Conservation (phyloP, 1,140 invertebrate species). For the Wasmannia auropunctata region DNA sequence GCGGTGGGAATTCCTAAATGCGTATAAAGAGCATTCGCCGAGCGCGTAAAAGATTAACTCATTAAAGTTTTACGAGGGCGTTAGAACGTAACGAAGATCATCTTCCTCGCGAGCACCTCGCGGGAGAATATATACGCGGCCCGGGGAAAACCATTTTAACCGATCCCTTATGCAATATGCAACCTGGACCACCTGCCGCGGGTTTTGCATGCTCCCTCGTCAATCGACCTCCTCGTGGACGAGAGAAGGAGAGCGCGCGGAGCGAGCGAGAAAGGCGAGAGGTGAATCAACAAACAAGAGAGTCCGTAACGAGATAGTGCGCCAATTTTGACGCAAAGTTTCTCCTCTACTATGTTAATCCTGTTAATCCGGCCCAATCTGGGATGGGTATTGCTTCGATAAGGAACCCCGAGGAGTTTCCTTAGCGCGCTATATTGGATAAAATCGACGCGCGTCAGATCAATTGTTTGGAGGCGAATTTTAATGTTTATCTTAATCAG, state of each 20-base stretch:
- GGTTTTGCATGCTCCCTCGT: constrained; percentile 30
- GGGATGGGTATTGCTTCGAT: constrained; percentile 53
- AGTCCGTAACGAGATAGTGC: constrained; percentile 67
- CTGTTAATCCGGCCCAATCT: constrained; percentile 56
- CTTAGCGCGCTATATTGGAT: constrained; percentile 32
- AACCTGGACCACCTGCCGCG: constrained; percentile 36
- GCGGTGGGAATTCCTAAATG: constrained; percentile 11
- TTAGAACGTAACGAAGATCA: constrained; percentile 47
- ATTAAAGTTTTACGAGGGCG: constrained; percentile 61
- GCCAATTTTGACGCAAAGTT: constrained; percentile 70
- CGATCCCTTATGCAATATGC: constrained; percentile 62
- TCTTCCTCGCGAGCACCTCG: constrained; percentile 52
- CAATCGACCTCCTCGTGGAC: constrained; percentile 56
- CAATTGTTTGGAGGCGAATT: constrained; percentile 9
- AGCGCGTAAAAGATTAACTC: constrained; percentile 61
- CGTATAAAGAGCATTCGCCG: constrained; percentile 14
- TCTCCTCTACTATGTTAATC: constrained; percentile 62
- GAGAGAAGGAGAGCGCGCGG: neutral
- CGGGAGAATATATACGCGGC: constrained; percentile 23
- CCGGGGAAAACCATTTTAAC: constrained; percentile 5
- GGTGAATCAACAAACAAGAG: constrained; percentile 70
- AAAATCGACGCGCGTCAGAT: constrained; percentile 27
- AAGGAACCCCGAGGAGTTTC: constrained; percentile 47
- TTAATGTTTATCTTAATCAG: neutral
- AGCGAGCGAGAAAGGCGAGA: constrained; percentile 17